phyloP scores from a whole-genome alignment of 2,888 invertebrate genomes.

The Drosophila greeni region DNA sequence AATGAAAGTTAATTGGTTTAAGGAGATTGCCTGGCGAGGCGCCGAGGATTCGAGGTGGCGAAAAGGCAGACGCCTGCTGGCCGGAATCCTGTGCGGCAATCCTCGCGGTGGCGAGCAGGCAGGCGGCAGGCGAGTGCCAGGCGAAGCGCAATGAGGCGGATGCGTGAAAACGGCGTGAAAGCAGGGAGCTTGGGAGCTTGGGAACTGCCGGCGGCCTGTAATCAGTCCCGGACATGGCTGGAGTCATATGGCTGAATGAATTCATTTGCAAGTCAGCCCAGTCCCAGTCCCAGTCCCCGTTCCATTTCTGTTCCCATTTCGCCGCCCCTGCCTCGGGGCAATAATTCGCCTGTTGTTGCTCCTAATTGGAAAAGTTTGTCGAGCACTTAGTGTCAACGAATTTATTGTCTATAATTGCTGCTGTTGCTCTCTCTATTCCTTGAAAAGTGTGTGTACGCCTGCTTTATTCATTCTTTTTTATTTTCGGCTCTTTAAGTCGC shows the following conservation, averaged over 20 bases:
- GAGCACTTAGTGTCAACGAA: constrained; percentile 41
- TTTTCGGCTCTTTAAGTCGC: constrained; percentile 1
- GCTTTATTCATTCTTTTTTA: constrained; percentile 3
- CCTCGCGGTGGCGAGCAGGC: constrained; percentile 5
- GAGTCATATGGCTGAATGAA: constrained; percentile 53
- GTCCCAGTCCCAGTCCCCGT: not conserved
- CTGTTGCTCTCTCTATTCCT: not conserved
- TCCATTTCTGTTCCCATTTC: constrained; percentile 1
- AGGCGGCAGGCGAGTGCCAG: constrained; percentile 24
- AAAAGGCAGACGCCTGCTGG: not conserved
- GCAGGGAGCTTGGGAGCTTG: constrained; percentile 28
- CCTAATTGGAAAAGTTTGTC: constrained; percentile 67
- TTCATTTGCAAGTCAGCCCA: constrained; percentile 47
- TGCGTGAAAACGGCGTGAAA: constrained; percentile 56
- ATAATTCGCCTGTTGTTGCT: constrained; percentile 49
- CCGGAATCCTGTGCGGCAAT: constrained; percentile 6
- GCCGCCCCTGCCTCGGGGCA: not conserved
- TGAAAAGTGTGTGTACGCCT: not conserved
- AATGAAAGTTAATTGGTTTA: constrained; percentile 61
- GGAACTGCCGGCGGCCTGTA: constrained; percentile 31
- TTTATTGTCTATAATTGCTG: constrained; percentile 43
- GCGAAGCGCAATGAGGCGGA: constrained; percentile 57
- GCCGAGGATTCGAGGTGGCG: constrained; percentile 8
- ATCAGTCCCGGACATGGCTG: constrained; percentile 36
- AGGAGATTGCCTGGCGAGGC: constrained; percentile 40